Conservation (phyloP, 2,888 invertebrate genomes). For the Lutraria lutraria region DNA sequence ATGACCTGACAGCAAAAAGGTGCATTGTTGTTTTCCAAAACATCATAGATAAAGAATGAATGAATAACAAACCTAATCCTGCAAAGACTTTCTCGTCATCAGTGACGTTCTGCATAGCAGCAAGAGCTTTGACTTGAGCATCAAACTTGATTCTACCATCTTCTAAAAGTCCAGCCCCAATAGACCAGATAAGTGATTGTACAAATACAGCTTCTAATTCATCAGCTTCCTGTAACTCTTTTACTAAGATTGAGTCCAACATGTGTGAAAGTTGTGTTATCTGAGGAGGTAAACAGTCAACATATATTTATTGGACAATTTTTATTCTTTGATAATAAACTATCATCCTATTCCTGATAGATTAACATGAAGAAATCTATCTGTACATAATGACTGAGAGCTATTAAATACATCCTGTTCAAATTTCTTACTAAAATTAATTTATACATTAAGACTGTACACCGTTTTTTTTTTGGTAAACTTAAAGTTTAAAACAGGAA, state of each 20-base stretch:
- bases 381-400: neutral
- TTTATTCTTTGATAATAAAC: neutral
- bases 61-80: constrained; percentile 76
- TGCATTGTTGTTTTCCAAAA: too few species aligned
- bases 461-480: too few species aligned
- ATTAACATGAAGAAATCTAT: neutral
- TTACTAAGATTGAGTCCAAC: constrained; percentile 90
- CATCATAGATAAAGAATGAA: neutral
- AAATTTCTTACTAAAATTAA: too few species aligned
- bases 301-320: neutral
- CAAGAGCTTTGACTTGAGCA: constrained; percentile 92
- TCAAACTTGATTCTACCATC: constrained; percentile 92
- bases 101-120: constrained; percentile 90
- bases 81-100: constrained; percentile 83
- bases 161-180: constrained; percentile 93
- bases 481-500: too few species aligned
- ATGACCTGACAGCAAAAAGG: too few species aligned
- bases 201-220: constrained; percentile 92
- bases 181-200: constrained; percentile 93
- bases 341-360: neutral
- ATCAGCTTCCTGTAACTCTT: constrained; percentile 81
- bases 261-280: constrained; percentile 93
- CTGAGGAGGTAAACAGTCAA: constrained; percentile 86
- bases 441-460: too few species aligned
- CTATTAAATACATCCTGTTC: too few species aligned